Evolutionary conservation across 2,888 invertebrate genomes (phyloP), one percentile per base, ranked within the genome.

Genomic region (Diarsia rubi): DNA sequence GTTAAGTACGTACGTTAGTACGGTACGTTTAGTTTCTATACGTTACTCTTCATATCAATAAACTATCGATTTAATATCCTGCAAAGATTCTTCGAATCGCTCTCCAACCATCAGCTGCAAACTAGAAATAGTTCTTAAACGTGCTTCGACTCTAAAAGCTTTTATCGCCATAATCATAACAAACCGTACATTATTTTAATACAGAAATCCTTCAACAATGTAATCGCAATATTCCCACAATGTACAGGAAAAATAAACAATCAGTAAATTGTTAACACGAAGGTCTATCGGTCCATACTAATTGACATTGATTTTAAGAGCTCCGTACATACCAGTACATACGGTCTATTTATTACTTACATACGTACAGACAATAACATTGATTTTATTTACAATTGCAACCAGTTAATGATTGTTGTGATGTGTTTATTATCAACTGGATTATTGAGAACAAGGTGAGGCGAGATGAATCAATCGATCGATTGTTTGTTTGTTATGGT

Each of bases 261-360:
- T 52, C 66, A 1, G 37, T 77, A 62, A 73, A 52, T 68, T 60
- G 60, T 68, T 24, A 44, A 45, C 27, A 63, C 81, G 62, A 62
- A 82, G 82, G 81, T 64, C 63, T 16, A 45, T 60, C 27, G 59
- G 63, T 2, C n/a, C 69, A 73, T 78, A 82, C 59, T 73, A 69
- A 81, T 65, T 81, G 70, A 69, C 82, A 82, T 81, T 81, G 82
- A 59, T 78, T 73, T 78, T 73, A 68, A 78, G 57, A 78, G 68
- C 73, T 27, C 52, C 19, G 24, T 63, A 37, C 52, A 8, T n/a
- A 8, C 16, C 52, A 16, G 24, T 63, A 37, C 52, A 8, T n/a
- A 8, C 16, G 8, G 37, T 37, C 5, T 64, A 42, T 21, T 66
- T 64, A 42, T 21, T 66, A 31, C 45, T 9, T 9, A 31, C 31